These are phyloP conservation scores for Aplidium turbinatum DNA, from an alignment of 23 tunicate genomes.

Conservation along the genomic window DNA sequence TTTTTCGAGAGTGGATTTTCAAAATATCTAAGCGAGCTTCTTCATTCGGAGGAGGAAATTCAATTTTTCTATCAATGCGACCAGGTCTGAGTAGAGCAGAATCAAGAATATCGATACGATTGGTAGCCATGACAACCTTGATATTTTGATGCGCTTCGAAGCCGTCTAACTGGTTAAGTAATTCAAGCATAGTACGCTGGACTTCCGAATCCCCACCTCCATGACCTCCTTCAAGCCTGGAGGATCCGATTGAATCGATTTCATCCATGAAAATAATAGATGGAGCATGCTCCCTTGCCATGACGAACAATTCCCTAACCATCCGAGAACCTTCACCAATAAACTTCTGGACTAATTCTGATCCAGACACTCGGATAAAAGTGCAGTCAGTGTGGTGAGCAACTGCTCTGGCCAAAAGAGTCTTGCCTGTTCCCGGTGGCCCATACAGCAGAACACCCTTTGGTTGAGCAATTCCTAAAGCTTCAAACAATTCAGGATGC, in stretches of 20 bases:
- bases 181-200: slow-evolving; percentile 95
- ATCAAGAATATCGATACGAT: slow-evolving; percentile 96
- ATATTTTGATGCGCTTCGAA: slow-evolving; percentile 98
- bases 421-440: slow-evolving; percentile 96
- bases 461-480: slow-evolving; percentile 97
- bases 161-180: slow-evolving; percentile 91
- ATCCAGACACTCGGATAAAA: slow-evolving; percentile 94
- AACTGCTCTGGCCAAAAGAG: slow-evolving; percentile 90
- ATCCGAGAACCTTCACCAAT: slow-evolving; percentile 98
- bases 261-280: slow-evolving; percentile 98
- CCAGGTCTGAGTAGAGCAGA: slow-evolving; percentile 93
- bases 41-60: slow-evolving; percentile 99
- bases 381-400: slow-evolving; percentile 99
- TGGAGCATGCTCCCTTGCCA: slow-evolving; percentile 98
- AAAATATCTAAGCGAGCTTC: slow-evolving; percentile 94
- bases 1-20: slow-evolving; percentile 86
- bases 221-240: slow-evolving; percentile 82
- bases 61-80: slow-evolving; percentile 94
- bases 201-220: slow-evolving; percentile 99
- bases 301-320: slow-evolving; percentile 96
- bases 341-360: slow-evolving; percentile 94
- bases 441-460: slow-evolving; percentile 95
- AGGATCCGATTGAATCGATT: slow-evolving; percentile 97
- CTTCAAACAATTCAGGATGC: slow-evolving; percentile 98
- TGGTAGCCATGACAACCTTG: slow-evolving; percentile 97